These are phyloP conservation scores for Sycophaga agraensis DNA, from an alignment of 1,140 invertebrate species.

Conservation along the genomic window DNA sequence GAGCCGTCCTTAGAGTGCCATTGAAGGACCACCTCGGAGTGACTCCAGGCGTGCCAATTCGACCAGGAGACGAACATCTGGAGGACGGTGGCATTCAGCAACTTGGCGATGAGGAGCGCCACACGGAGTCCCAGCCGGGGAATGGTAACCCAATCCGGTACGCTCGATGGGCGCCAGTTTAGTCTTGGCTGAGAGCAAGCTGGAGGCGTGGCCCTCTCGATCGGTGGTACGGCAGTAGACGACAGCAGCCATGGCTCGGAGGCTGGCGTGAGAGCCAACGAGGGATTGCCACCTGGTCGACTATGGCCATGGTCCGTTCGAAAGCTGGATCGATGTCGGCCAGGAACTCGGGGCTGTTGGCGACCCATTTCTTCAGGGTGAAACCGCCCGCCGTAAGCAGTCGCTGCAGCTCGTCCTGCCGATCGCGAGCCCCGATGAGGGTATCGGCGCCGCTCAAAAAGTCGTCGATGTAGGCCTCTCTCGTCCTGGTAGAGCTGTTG, in stretches of 20 bases:
- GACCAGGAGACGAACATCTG: not conserved
- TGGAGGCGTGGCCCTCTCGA: not conserved
- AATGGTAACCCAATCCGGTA: not conserved
- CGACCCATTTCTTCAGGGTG: conserved; percentile 2
- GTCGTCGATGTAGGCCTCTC: conserved; percentile 3
- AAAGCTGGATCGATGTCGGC: no score
- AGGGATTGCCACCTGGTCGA: not conserved
- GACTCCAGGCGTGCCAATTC: not conserved
- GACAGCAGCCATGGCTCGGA: not conserved
- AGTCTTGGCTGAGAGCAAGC: not conserved
- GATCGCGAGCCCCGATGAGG: not conserved
- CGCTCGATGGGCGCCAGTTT: not conserved
- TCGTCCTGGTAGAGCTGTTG: not conserved
- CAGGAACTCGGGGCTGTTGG: not conserved
- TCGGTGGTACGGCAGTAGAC: not conserved
- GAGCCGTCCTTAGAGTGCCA: not conserved
- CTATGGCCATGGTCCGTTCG: no score
- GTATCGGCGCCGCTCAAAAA: not conserved
- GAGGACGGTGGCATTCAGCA: not conserved
- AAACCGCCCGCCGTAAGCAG: conserved; percentile 9
- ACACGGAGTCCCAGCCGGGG: not conserved
- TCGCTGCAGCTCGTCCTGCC: not conserved
- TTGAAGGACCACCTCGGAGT: not conserved
- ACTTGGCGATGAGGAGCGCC: not conserved
- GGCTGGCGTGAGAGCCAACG: not conserved